Evolutionary conservation across 1,140 invertebrate genomes (phyloP).

Genomic region (Drosophila tani): DNA sequence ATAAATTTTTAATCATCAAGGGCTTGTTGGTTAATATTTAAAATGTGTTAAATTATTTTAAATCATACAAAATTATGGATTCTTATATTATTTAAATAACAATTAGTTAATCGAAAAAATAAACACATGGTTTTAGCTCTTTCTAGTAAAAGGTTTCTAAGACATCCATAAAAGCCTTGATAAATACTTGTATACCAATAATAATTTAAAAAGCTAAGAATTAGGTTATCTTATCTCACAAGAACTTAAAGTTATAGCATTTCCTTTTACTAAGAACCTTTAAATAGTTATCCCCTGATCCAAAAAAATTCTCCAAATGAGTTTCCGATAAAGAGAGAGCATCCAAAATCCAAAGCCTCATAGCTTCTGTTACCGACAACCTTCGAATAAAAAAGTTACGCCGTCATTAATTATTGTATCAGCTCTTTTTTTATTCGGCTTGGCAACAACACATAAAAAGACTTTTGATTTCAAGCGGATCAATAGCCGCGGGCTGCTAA

Average conservation of each 20-base stretch:
- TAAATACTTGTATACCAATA: too few species aligned
- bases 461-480: slow-evolving; percentile 85
- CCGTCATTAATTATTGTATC: slow-evolving; percentile 80
- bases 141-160: too few species aligned
- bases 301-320: background rate
- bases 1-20: too few species aligned
- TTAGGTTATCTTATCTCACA: background rate
- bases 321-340: slow-evolving; percentile 29
- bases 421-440: slow-evolving; percentile 35
- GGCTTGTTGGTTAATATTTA: too few species aligned
- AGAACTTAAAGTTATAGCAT: background rate
- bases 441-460: slow-evolving; percentile 59
- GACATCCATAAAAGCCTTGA: too few species aligned
- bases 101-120: too few species aligned
- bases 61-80: too few species aligned
- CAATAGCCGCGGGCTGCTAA: slow-evolving; percentile 77
- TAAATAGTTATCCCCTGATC: background rate
- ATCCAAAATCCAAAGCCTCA: slow-evolving; percentile 9
- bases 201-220: background rate
- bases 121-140: too few species aligned
- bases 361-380: slow-evolving; percentile 37
- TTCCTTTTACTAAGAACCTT: too few species aligned
- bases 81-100: too few species aligned
- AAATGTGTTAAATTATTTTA: too few species aligned
- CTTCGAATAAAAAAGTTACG: slow-evolving; percentile 55